Evolutionary conservation across 64 coral and sea anemone species (phyloP).

Genomic region (Hydrozoanthus tunicans): DNA sequence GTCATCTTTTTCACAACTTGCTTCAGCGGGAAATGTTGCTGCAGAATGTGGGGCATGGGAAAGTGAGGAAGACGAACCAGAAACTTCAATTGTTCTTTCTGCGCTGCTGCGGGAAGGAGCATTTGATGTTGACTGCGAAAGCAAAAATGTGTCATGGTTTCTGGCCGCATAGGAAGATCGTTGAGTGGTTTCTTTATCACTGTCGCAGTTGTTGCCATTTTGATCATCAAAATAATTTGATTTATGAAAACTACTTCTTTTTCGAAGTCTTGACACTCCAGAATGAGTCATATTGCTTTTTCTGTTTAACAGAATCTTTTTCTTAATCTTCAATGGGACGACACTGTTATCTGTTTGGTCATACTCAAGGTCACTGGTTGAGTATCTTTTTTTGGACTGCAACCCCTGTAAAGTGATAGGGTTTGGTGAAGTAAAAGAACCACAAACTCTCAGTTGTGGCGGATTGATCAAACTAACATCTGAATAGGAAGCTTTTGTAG

Average conservation of each 20-base stretch:
- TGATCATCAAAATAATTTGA: not conserved
- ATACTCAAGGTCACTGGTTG: not conserved
- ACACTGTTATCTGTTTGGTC: not conserved
- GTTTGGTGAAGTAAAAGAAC: constrained; percentile 69
- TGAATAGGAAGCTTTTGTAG: not conserved
- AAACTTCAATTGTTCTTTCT: not conserved
- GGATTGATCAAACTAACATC: not conserved
- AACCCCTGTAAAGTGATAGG: constrained; percentile 55
- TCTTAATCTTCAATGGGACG: constrained; percentile 33
- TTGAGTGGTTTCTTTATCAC: not conserved
- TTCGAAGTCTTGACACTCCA: constrained; percentile 1
- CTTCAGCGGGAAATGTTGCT: not conserved
- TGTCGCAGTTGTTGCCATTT: not conserved
- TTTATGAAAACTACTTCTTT: not conserved
- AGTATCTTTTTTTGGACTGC: constrained; percentile 54
- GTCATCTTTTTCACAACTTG: not conserved
- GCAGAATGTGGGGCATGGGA: not conserved
- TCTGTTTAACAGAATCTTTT: constrained; percentile 39
- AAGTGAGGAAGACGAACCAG: not conserved
- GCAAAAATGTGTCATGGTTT: not conserved
- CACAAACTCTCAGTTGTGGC: not conserved
- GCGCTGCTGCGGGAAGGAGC: not conserved
- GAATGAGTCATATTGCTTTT: not conserved
- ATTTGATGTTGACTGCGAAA: not conserved
- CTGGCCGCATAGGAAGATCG: no score